Evolutionary conservation across 2,113 vertebrate genomes (phyloP).

Genomic region (Cyprinodon variegatus): DNA sequence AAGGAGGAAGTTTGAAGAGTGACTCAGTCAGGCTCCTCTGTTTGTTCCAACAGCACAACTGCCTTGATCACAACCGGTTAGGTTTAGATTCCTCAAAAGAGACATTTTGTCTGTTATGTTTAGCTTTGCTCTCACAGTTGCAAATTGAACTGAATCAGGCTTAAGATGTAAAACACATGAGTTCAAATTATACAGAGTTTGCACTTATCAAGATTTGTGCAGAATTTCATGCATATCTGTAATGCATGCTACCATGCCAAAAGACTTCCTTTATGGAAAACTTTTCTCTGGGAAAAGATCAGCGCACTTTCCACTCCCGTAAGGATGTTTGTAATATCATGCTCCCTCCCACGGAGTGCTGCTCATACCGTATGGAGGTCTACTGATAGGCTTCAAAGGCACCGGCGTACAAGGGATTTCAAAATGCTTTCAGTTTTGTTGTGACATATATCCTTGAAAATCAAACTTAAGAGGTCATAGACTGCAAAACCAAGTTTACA

Average conservation of each 20-base stretch:
- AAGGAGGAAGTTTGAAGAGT: constrained; percentile 43
- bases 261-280: constrained; percentile 63
- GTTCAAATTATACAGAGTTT: not conserved
- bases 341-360: constrained; percentile 14
- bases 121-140: not conserved
- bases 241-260: constrained; percentile 30
- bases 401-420: no score
- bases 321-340: constrained; percentile 48
- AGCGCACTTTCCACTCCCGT: constrained; percentile 52
- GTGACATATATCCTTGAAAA: no score
- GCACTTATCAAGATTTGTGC: constrained; percentile 21
- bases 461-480: no score
- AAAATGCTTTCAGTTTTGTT: no score
- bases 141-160: constrained; percentile 22
- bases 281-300: constrained; percentile 48
- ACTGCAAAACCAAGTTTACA: no score
- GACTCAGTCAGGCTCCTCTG: constrained; percentile 28
- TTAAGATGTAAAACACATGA: not conserved
- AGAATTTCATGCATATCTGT: constrained; percentile 51
- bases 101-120: not conserved
- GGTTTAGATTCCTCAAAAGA: not conserved
- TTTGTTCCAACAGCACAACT: constrained; percentile 18
- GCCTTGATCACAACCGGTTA: constrained; percentile 26
- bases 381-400: no score
- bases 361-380: constrained; percentile 9